Evolutionary conservation across 2,888 invertebrate species (phyloP), one percentile per base, ranked within the genome.

Genomic region (Druceiella hillmani): DNA sequence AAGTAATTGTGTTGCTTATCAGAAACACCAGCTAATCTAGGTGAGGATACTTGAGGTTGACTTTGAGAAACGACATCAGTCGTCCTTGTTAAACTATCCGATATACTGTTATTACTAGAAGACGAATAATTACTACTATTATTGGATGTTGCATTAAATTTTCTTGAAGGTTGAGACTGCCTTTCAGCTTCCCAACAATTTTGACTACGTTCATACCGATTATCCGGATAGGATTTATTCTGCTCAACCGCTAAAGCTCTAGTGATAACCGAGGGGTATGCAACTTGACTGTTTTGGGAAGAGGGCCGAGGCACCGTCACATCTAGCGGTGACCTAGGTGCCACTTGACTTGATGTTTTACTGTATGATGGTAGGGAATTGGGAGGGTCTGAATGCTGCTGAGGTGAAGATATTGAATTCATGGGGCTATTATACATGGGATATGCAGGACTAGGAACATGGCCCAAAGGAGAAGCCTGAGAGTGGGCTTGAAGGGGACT

Each of bases 361-460:
- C 54, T 64, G 47, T 67, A 70, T 50, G 47, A 28, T 11, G 46
- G 25, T 29, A 48, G 49, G 43, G 36, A 46, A 17, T 40, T 45
- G 31, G 50, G 39, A 35, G 72, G 68, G 42, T 71, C 76, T n/a
- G 66, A 62, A 52, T 78, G 79, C 50, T 79, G 81, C 52, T 81
- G 83, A 3, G 84, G 83, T 2, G 83, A 83, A 44, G 83, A 81
- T 50, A 82, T 77, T 3, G 83, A 78, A 55, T 82, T 81, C 80
- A 85, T 80, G 13, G 88, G 87, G 62, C 86, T 87, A 59, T 87
- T 84, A 60, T 88, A 88, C 75, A 86, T 78, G 25, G 87, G 87
- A 67, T 88, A 88, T 37, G 83, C 84, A 31, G 85, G 85, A 64
- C 84, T 84, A 50, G 83, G 80, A 16, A 80, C 83, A 61, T 84